These are phyloP conservation scores for Melanotaenia maccullochi DNA, from an alignment of 2,797 vertebrate genomes.

Conservation along the genomic window DNA sequence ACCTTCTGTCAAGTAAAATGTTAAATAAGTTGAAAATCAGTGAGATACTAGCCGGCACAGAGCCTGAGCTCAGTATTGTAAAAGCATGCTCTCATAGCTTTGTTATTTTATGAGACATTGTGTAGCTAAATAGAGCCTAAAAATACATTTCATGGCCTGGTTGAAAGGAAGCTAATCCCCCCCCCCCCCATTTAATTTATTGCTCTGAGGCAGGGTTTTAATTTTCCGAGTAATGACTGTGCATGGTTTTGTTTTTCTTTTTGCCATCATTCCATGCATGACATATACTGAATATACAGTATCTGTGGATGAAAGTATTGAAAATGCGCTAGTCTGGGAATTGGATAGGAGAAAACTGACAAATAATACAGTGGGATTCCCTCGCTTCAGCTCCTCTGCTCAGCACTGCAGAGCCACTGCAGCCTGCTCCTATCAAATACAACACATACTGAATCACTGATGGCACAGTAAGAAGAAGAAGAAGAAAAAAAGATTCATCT, in stretches of 20 bases:
- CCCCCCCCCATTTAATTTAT: conserved; percentile 44
- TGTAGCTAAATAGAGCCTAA: conserved; percentile 52
- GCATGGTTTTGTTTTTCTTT: conserved; percentile 20
- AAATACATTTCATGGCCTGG: conserved; percentile 59
- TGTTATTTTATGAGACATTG: conserved; percentile 47
- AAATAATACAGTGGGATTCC: conserved; percentile 36
- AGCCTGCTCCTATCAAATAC: conserved; percentile 26
- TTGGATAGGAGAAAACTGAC: conserved; percentile 18
- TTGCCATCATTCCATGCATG: not conserved
- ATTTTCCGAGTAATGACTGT: conserved; percentile 46
- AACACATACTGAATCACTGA: not conserved
- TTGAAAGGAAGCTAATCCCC: conserved; percentile 54
- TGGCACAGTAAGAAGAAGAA: conserved; percentile 1
- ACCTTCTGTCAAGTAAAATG: too few species aligned
- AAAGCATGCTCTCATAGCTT: conserved; percentile 3
- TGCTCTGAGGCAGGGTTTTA: conserved; percentile 53
- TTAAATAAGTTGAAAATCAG: too few species aligned
- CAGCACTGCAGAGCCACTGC: conserved; percentile 25
- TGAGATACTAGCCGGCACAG: not conserved
- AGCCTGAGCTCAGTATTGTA: not conserved
- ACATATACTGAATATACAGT: not conserved
- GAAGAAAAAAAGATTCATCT: conserved; percentile 13
- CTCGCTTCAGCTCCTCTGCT: not conserved
- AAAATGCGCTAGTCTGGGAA: conserved; percentile 5
- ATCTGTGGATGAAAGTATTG: not conserved